phyloP scores from a whole-genome alignment of 2,888 invertebrate genomes.

The Ormyrus pomaceus region DNA sequence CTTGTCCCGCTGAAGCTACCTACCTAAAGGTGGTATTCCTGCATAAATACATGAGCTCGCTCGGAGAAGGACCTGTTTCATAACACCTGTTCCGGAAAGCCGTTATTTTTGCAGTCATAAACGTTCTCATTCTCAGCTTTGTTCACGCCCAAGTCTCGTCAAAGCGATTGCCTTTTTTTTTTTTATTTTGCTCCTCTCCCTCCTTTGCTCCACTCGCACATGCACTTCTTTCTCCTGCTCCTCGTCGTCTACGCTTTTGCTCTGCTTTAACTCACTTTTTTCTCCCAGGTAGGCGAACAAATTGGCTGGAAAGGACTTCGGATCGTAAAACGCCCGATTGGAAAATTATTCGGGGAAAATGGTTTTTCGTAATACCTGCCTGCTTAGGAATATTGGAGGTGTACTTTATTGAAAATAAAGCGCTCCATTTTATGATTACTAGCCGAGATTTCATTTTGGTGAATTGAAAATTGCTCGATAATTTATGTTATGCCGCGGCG shows the following conservation, averaged over 20 bases:
- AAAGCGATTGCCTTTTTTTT: slow-evolving; percentile 25
- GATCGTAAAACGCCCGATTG: slow-evolving; percentile 22
- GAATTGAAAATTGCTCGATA: slow-evolving; percentile 17
- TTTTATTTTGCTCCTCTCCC: neutral
- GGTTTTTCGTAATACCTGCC: slow-evolving; percentile 12
- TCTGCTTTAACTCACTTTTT: slow-evolving; percentile 3
- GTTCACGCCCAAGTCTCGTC: neutral
- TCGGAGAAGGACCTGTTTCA: neutral
- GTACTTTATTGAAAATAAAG: slow-evolving; percentile 40
- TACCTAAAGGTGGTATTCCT: no score
- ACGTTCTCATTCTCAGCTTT: neutral
- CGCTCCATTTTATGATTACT: slow-evolving; percentile 21
- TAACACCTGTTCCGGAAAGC: slow-evolving; percentile 5
- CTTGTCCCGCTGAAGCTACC: no score
- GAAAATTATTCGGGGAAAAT: slow-evolving; percentile 32
- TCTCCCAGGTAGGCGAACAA: neutral
- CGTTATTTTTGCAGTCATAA: slow-evolving; percentile 12
- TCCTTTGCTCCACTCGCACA: neutral
- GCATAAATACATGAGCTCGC: no score
- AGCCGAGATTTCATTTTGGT: slow-evolving; percentile 2
- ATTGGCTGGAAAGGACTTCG: slow-evolving; percentile 29
- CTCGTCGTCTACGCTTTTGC: neutral
- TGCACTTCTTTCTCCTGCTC: neutral
- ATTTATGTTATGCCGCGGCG: slow-evolving; percentile 14
- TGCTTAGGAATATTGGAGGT: slow-evolving; percentile 29